A percentile compares a stretch with the other conserved stretches of the same genome.
Conservation (phyloP, 2,888 invertebrate genomes). For the Orthosia cruda region DNA sequence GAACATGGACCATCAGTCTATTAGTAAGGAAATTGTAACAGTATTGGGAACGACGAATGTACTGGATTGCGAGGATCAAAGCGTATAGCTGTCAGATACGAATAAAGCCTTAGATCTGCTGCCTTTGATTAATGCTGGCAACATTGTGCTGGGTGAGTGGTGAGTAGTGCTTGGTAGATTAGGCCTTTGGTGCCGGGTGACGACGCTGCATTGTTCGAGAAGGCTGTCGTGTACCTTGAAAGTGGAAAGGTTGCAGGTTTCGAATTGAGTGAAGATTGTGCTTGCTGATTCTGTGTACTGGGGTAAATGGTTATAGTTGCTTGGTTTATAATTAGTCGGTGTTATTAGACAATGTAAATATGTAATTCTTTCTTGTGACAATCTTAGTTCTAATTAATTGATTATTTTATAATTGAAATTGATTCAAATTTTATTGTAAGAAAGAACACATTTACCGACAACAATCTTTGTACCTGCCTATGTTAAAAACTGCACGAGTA, state of each 20-base stretch:
- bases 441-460: too few relatives aligned
- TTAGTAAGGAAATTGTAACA: conserved; percentile 73
- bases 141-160: conserved; percentile 46
- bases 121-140: conserved; percentile 56
- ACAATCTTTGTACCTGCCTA: too few relatives aligned
- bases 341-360: too few relatives aligned
- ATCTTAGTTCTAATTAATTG: too few relatives aligned
- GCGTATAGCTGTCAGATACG: conserved; percentile 61
- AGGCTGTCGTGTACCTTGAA: conserved; percentile 11
- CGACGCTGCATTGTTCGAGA: conserved; percentile 39
- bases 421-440: too few relatives aligned
- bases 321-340: not conserved
- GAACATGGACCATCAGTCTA: conserved; percentile 74
- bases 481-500: too few relatives aligned
- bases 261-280: not conserved
- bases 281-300: not conserved
- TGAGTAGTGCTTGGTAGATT: conserved; percentile 43
- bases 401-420: too few relatives aligned
- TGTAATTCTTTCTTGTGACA: too few relatives aligned
- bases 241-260: conserved; percentile 14
- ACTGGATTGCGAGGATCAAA: conserved; percentile 76
- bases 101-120: conserved; percentile 54
- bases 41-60: conserved; percentile 74
- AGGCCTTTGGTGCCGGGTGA: conserved; percentile 52
- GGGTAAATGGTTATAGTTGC: not conserved